Evolutionary conservation across 1,140 invertebrate genomes (phyloP).

Genomic region (Panagrolaimus sp.): DNA sequence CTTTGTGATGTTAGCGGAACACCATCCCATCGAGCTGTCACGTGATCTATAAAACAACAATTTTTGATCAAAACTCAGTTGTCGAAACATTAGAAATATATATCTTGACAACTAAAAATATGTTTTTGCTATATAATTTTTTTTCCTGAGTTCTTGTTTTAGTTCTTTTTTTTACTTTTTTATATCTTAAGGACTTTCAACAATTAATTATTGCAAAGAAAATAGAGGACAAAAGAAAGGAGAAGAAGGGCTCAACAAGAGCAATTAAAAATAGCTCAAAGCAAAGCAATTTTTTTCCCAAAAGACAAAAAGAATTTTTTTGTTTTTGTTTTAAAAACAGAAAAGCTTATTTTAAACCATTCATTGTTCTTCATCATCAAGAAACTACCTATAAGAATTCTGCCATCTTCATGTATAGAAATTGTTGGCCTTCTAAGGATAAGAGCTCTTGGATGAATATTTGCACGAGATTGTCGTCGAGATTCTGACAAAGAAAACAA

Average conservation of each 20-base stretch:
- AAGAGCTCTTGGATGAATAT: constrained; percentile 26
- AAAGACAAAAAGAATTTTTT: not conserved
- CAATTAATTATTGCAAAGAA: constrained; percentile 22
- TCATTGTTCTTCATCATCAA: not conserved
- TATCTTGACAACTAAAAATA: not conserved
- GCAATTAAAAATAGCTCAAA: not conserved
- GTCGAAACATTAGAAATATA: not conserved
- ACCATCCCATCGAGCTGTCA: constrained; percentile 57
- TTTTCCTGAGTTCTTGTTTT: constrained; percentile 9
- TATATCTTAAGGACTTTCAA: not conserved
- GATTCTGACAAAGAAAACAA: constrained; percentile 30
- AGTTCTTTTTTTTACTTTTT: constrained; percentile 16
- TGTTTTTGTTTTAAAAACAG: not conserved
- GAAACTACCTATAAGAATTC: constrained; percentile 53
- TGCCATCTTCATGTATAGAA: constrained; percentile 58
- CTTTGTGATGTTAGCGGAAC: constrained; percentile 51
- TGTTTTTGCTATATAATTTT: constrained; percentile 1
- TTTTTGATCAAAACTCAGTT: not conserved
- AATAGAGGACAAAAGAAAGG: not conserved
- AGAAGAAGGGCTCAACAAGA: not conserved
- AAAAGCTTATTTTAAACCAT: not conserved
- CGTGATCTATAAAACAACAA: constrained; percentile 47
- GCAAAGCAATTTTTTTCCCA: not conserved
- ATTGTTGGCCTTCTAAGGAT: constrained; percentile 54
- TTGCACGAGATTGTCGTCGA: constrained; percentile 23